Conservation (phyloP, 2,888 invertebrate species). For the Marronus borbonicus region DNA sequence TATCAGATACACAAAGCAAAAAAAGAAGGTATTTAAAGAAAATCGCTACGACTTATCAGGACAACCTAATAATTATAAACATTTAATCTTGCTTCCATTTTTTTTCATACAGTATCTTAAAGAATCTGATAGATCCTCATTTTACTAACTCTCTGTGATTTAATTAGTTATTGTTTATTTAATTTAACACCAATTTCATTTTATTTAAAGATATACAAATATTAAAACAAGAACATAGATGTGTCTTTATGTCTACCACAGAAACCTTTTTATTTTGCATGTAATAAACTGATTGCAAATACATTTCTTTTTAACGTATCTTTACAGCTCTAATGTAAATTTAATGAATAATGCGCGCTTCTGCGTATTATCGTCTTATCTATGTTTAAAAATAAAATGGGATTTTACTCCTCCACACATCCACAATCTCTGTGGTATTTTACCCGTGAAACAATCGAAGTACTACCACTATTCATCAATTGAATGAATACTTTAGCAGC, state of each 20-base stretch:
- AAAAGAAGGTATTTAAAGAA: no score
- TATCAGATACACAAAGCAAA: no score
- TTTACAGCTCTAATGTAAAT: slow-evolving; percentile 24
- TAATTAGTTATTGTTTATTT: slow-evolving; percentile 9
- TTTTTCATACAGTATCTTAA: slow-evolving; percentile 11
- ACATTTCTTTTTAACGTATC: slow-evolving; percentile 14
- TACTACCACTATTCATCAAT: slow-evolving; percentile 26
- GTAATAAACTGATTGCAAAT: slow-evolving; percentile 15
- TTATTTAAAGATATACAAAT: slow-evolving; percentile 1
- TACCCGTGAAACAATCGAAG: background rate
- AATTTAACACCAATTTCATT: slow-evolving; percentile 13
- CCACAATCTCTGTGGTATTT: slow-evolving; percentile 2
- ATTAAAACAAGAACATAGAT: background rate
- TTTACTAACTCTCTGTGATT: slow-evolving; percentile 28
- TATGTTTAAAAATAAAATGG: slow-evolving; percentile 1
- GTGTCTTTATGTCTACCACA: background rate
- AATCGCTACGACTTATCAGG: background rate
- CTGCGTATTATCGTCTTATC: background rate
- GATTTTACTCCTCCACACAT: slow-evolving; percentile 6
- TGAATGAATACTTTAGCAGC: slow-evolving; percentile 38
- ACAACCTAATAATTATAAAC: slow-evolving; percentile 11
- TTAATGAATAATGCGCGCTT: background rate
- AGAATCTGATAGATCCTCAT: slow-evolving; percentile 20
- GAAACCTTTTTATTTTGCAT: slow-evolving; percentile 22
- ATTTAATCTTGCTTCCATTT: slow-evolving; percentile 9